Evolutionary conservation across 1,140 invertebrate species (phyloP), one percentile per base, ranked within the genome.

Genomic region (Trachelipus rathkii): DNA sequence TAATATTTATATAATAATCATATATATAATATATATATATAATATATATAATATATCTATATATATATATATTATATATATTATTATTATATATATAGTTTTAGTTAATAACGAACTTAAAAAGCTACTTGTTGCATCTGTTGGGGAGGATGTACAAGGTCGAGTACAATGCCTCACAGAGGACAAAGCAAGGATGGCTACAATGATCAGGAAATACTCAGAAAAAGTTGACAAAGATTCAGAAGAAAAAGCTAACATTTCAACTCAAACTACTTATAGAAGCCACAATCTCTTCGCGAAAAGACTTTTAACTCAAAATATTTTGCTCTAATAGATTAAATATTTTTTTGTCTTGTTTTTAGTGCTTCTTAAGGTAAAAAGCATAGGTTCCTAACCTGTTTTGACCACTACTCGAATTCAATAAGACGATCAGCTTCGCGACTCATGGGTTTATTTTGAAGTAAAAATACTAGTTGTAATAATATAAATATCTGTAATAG

Each of bases 51-150:
- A 11, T 70, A 13, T 33, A 15, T 10, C 5, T 70, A 10, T 13
- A 10, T 13, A 13, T 70, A 10, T 10, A 70, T 44, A n/a, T 44
- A 11, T 70, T n/a, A 44, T n/a, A 13, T 10, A 70, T 70, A 10
- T 70, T n/a, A n/a, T n/a, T n/a, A n/a, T n/a, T n/a, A 53, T 50
- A 44, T 77, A 45, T 9, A 44, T 33, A 13, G 1, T 71, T 80
- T 83, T 83, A 96, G 93, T 97, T 0, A 97, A 97, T 87, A 90
- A 91, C 76, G 95, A 97, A 85, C 86, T 97, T 50, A 97, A 97
- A 85, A 95, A 92, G 84, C 88, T 97, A 83, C 84, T 97, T 46
- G 93, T 97, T 3, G 95, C 95, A 24, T 95, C 95, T 33, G 92
- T 97, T 68, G 95, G 95, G 19, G 95, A 97, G 86, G 95, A 97